Evolutionary conservation across 53 echinoderm and acorn worm species (phyloP).

Genomic region (Temnopleurus reevesii): DNA sequence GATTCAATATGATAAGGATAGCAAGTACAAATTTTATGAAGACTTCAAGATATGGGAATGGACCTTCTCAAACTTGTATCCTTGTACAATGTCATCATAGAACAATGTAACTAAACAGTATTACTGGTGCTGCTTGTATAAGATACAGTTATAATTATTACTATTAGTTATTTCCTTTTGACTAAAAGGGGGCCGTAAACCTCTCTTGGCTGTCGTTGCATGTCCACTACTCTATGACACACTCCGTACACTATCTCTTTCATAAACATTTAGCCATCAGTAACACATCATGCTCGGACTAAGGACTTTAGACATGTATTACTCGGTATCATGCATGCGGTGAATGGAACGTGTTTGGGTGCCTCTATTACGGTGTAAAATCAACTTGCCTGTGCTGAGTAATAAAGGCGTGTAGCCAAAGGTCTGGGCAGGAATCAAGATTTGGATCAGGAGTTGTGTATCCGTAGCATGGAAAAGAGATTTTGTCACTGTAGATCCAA

Average conservation of each 20-base stretch:
- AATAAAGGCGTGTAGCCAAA: conserved; percentile 12
- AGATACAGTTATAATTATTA: too few relatives aligned
- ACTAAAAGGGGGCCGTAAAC: background rate
- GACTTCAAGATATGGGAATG: too few relatives aligned
- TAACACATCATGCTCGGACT: background rate
- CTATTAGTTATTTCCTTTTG: background rate
- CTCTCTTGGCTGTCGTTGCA: background rate
- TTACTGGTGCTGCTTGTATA: too few relatives aligned
- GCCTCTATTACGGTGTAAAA: background rate
- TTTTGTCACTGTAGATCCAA: conserved; percentile 9
- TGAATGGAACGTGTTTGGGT: conserved; percentile 11
- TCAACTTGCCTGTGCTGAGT: background rate
- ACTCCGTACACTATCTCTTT: background rate
- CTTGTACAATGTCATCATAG: too few relatives aligned
- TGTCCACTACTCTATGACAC: background rate
- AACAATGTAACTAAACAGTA: too few relatives aligned
- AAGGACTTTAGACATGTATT: conserved; percentile 6
- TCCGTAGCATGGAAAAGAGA: background rate
- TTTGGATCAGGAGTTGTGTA: background rate
- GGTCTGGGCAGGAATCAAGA: background rate
- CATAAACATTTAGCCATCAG: background rate
- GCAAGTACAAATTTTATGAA: too few relatives aligned
- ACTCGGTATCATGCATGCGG: background rate
- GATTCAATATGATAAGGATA: too few relatives aligned
- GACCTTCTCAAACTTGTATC: too few relatives aligned